phyloP scores from a whole-genome alignment of 2,797 vertebrate genomes.

The Bovichtus variegatus region DNA sequence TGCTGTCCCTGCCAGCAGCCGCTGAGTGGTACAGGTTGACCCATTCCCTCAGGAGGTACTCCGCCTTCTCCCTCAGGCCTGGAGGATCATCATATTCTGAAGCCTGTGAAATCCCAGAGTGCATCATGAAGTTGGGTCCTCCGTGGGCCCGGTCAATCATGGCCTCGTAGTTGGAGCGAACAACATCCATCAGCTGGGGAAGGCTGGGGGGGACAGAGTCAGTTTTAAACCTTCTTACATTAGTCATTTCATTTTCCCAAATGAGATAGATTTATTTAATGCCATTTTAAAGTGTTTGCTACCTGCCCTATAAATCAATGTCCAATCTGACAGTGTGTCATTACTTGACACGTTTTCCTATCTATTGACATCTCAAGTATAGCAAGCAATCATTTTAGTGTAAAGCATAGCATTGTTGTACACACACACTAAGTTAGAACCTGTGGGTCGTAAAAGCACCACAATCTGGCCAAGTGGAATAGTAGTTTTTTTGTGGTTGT shows the following conservation, averaged over 20 bases:
- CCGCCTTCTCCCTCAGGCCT: conserved; percentile 97
- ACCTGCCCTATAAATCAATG: no score
- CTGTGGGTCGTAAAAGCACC: background rate
- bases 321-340: no score
- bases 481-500: background rate
- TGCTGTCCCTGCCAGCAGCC: conserved; percentile 97
- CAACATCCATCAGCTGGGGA: conserved; percentile 98
- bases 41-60: conserved; percentile 98
- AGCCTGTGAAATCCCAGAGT: conserved; percentile 98
- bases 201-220: conserved; percentile 81
- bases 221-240: background rate
- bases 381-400: background rate
- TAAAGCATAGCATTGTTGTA: background rate
- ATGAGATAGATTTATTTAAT: background rate
- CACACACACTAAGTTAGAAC: background rate
- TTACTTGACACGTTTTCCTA: no score
- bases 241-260: background rate
- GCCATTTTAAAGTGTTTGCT: background rate
- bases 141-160: conserved; percentile 99
- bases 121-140: conserved; percentile 99
- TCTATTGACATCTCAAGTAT: background rate
- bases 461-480: background rate
- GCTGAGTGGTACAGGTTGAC: conserved; percentile 99
- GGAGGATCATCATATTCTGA: conserved; percentile 99
- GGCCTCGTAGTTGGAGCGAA: conserved; percentile 98